A percentile compares a stretch with the other conserved stretches of the same genome.
These are phyloP conservation scores for Hecatera dysodea DNA, from an alignment of 2,888 invertebrate genomes.

Conservation along the genomic window DNA sequence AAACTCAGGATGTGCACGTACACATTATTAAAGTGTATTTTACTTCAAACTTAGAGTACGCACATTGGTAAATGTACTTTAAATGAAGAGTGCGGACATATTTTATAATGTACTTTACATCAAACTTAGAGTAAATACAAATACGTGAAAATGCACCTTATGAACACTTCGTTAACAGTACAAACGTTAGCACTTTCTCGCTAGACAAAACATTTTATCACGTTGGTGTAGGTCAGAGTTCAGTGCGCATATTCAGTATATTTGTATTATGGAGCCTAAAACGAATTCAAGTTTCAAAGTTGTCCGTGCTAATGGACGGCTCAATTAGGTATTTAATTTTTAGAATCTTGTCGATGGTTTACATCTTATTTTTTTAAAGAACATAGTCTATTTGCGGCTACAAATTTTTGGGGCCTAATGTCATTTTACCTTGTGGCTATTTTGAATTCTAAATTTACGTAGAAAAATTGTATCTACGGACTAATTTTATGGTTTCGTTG, in stretches of 20 bases:
- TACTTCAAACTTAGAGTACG: slow-evolving; percentile 2
- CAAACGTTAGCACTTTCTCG: slow-evolving; percentile 8
- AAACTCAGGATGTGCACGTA: neutral
- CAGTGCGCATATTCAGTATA: slow-evolving; percentile 29
- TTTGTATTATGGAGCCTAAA: slow-evolving; percentile 20
- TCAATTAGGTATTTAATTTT: slow-evolving; percentile 20
- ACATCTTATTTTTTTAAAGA: neutral
- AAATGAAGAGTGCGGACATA: neutral
- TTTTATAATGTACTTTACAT: slow-evolving; percentile 1
- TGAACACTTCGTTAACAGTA: slow-evolving; percentile 39
- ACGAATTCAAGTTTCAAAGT: slow-evolving; percentile 23
- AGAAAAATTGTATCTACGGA: slow-evolving; percentile 20
- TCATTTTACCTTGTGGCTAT: slow-evolving; percentile 1
- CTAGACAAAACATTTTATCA: slow-evolving; percentile 34
- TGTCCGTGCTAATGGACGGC: slow-evolving; percentile 55
- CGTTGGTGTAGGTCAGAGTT: slow-evolving; percentile 26
- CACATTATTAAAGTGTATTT: neutral
- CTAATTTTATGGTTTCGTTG: slow-evolving; percentile 31
- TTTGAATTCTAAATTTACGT: slow-evolving; percentile 21
- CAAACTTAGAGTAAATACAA: slow-evolving; percentile 17
- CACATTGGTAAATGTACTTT: slow-evolving; percentile 11
- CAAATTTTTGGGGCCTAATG: slow-evolving; percentile 25
- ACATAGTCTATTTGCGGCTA: slow-evolving; percentile 3
- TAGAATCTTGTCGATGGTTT: slow-evolving; percentile 8
- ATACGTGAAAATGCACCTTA: slow-evolving; percentile 39